Percentiles rank a stretch among this genome's conserved stretches.
Evolutionary conservation across 2,113 vertebrate genomes (phyloP).

Genomic region (Paramormyrops kingsleyae): DNA sequence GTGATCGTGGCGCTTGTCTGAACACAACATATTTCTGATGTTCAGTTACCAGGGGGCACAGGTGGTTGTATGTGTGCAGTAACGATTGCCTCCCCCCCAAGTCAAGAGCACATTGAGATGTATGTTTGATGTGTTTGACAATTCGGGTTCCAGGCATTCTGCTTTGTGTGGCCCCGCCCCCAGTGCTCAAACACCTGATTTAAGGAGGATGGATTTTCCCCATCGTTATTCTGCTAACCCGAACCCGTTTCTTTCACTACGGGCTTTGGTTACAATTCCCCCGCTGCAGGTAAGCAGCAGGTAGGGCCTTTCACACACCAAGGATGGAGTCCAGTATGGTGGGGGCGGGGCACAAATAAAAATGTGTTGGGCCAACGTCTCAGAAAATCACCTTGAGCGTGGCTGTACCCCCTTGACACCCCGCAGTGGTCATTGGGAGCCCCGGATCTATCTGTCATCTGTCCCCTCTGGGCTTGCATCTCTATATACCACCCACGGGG

Average conservation of each 20-base stretch:
- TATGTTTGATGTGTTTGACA: constrained; percentile 58
- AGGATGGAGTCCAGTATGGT: neutral
- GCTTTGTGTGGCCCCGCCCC: constrained; percentile 51
- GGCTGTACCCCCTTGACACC: neutral
- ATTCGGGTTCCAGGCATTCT: constrained; percentile 63
- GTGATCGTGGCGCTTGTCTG: neutral
- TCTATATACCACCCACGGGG: neutral
- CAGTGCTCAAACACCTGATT: constrained; percentile 60
- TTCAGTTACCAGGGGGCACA: neutral
- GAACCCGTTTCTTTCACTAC: constrained; percentile 46
- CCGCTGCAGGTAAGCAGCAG: neutral
- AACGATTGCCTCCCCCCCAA: neutral
- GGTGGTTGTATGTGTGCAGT: neutral
- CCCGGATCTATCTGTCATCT: neutral
- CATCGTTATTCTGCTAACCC: constrained; percentile 17
- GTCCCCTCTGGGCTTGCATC: neutral
- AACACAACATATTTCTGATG: neutral
- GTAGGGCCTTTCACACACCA: neutral
- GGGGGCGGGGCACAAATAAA: neutral
- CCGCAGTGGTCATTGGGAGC: neutral
- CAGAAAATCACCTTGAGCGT: neutral
- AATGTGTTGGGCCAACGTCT: no score
- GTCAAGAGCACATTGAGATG: constrained; percentile 56
- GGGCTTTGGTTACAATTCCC: constrained; percentile 51
- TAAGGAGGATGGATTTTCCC: constrained; percentile 65